Percentiles rank a stretch among this genome's conserved stretches.
Evolutionary conservation across 2,888 invertebrate genomes (phyloP).

Genomic region (Apamea crenata): DNA sequence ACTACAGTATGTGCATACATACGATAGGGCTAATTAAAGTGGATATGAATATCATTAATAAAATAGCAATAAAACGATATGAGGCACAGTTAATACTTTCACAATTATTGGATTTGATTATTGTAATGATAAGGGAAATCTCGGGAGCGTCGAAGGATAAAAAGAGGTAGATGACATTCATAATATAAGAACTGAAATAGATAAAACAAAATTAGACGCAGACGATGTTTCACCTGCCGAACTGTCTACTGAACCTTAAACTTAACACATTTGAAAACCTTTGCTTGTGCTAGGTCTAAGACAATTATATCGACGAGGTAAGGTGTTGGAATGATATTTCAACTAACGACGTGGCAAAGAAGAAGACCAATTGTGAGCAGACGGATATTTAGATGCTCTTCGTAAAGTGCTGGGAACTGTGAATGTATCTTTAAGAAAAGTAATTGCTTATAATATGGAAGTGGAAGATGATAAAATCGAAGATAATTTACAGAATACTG

Average conservation of each 20-base stretch:
- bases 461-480: not conserved
- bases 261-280: slow-evolving; percentile 19
- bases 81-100: slow-evolving; percentile 19
- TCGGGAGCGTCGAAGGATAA: not conserved
- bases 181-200: not conserved
- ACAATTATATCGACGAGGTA: not conserved
- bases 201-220: not conserved
- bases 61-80: slow-evolving; percentile 33
- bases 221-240: not conserved
- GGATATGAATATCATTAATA: slow-evolving; percentile 27
- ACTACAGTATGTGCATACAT: slow-evolving; percentile 24
- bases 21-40: slow-evolving; percentile 28
- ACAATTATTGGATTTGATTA: slow-evolving; percentile 31
- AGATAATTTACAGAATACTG: not conserved
- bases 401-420: not conserved
- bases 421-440: too few relatives aligned
- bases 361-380: not conserved
- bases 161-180: not conserved
- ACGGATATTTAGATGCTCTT: not conserved
- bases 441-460: not conserved
- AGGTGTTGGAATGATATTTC: not conserved
- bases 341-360: not conserved
- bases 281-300: not conserved
- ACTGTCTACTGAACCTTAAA: slow-evolving; percentile 2
- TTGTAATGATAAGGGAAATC: slow-evolving; percentile 6